Base-by-base conservation (phyloP, 2,888 invertebrate species). In the Tanypteryx hageni region DNA sequence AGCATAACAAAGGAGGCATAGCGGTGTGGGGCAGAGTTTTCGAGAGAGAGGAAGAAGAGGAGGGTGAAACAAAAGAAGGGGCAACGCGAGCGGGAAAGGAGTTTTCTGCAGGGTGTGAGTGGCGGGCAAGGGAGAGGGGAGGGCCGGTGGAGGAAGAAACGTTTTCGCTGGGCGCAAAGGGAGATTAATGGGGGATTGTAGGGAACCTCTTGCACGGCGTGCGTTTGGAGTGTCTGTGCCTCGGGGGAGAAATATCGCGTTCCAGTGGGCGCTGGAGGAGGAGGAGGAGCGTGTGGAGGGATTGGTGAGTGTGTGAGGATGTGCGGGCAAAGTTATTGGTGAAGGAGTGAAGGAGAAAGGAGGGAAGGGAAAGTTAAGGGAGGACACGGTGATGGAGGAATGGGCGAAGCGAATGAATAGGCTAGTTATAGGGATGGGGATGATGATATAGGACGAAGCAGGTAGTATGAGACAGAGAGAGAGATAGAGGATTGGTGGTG, bases 231-330 rank as follows among this genome's bases (percentile, higher is more conserved):
- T 64, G 89, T n/a, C 11, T 31, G 64, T 64, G 31, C 44, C 64
- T 31, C 11, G 16, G 44, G 89, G 68, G 68, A 89, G 89, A 89
- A 89, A 89, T 89, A 89, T 89, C 89, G 89, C 44, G 89, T 89
- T 83, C 86, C 59, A 61, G 18, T 59, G 44, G 31, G 61, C 44
- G 10, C 16, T 31, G 82, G 13, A 14, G 14, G 82, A 14, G 86
- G 61, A 31, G 27, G 22, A 18, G 86, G 4, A 27, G 58, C 22
- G 57, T 85, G 57, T 58, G 8, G 57, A 22, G 13, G 9, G 57
- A 57, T 18, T 11, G 57, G 14, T 4, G 22, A 27, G 16, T 18
- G n/a, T 13, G 18, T 27, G 14, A 27, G 44, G 18, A 44, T 64
- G 64, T 16, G 64, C 18, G n/a, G 31, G 16, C 22, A 31, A 31